Evolutionary conservation across 2,888 invertebrate species (phyloP).

Genomic region (Ceraclea dissimilis): DNA sequence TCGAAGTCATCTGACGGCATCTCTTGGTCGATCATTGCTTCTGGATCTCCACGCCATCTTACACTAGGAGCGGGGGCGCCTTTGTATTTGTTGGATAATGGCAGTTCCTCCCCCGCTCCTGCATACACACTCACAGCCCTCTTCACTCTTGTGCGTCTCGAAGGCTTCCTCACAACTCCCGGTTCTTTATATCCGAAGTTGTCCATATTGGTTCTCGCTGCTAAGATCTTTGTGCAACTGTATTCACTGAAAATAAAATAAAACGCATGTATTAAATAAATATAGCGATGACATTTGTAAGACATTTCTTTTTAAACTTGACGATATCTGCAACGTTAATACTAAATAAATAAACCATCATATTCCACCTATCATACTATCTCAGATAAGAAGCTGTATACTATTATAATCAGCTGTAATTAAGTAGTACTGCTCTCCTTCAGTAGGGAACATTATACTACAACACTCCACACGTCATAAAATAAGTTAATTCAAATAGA

Average conservation of each 20-base stretch:
- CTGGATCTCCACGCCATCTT: conserved; percentile 50
- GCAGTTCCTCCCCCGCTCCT: conserved; percentile 32
- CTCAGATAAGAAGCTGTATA: too few species aligned
- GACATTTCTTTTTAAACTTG: too few species aligned
- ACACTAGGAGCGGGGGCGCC: conserved; percentile 41
- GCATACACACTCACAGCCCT: conserved; percentile 24
- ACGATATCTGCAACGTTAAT: too few species aligned
- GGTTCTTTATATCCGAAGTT: conserved; percentile 59
- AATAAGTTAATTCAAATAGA: too few species aligned
- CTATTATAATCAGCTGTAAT: too few species aligned
- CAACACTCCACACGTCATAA: too few species aligned
- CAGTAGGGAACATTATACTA: too few species aligned
- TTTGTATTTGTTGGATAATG: conserved; percentile 36
- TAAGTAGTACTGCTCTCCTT: too few species aligned
- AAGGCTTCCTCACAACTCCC: conserved; percentile 29
- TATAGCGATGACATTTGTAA: too few species aligned
- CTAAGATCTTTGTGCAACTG: neutral
- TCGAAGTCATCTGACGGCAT: conserved; percentile 63
- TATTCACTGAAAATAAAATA: conserved; percentile 1
- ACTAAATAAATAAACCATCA: too few species aligned
- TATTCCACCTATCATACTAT: too few species aligned
- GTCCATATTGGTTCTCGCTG: conserved; percentile 43
- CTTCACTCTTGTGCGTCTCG: conserved; percentile 35
- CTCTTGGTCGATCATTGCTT: conserved; percentile 56
- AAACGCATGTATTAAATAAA: neutral